These are phyloP conservation scores for Tyto alba DNA, from an alignment of 2,113 vertebrate genomes.

Conservation along the genomic window DNA sequence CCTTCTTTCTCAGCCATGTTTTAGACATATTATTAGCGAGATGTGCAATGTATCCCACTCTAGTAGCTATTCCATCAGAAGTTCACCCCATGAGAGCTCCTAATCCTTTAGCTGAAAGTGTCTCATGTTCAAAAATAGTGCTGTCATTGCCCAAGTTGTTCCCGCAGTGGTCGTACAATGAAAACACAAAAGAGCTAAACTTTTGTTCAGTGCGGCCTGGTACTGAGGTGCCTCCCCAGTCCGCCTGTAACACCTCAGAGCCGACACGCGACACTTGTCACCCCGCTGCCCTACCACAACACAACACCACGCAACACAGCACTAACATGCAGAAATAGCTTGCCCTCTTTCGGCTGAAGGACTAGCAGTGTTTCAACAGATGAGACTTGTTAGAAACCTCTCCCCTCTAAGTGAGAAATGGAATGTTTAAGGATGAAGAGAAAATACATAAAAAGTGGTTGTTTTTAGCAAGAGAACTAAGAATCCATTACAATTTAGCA, in stretches of 20 bases:
- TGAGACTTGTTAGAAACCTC: background rate
- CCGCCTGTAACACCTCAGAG: accelerated
- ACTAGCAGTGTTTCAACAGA: background rate
- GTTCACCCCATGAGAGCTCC: background rate
- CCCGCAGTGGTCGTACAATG: accelerated
- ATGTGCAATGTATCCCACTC: background rate
- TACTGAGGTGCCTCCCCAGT: background rate
- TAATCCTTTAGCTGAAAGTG: background rate
- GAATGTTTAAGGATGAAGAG: background rate
- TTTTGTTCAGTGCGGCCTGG: background rate
- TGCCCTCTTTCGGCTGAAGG: background rate
- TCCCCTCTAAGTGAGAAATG: background rate
- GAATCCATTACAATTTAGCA: background rate
- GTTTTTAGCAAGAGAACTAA: background rate
- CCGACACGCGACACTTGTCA: background rate
- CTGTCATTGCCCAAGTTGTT: background rate
- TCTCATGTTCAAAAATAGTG: background rate
- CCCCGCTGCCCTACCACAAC: accelerated
- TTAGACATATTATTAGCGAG: background rate
- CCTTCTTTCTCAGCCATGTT: accelerated
- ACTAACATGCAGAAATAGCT: accelerated
- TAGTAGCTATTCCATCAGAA: background rate
- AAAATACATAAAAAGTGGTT: background rate
- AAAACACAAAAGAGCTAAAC: background rate
- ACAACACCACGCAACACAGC: background rate